Evolutionary conservation across 2,888 invertebrate species (phyloP).

Genomic region (Scaptomyza reducta): DNA sequence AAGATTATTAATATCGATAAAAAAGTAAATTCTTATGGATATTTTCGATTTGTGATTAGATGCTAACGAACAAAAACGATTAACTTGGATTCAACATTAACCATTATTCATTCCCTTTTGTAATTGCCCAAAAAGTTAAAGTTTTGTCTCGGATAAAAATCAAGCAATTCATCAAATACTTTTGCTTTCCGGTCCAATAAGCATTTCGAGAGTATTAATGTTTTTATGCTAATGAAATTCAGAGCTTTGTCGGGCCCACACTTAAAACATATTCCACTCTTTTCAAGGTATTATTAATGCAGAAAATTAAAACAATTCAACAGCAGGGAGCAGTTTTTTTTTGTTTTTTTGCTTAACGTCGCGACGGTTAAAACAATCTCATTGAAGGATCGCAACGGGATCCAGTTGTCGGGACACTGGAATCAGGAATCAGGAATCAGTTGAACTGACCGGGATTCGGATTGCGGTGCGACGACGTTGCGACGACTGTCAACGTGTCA

Average conservation of each 20-base stretch:
- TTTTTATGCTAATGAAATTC: neutral
- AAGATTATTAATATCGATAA: too few species aligned
- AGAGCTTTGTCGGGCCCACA: constrained; percentile 2
- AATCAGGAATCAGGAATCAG: constrained; percentile 19
- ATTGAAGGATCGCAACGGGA: constrained; percentile 79
- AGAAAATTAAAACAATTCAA: constrained; percentile 57
- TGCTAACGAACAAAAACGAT: too few species aligned
- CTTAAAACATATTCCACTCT: constrained; percentile 11
- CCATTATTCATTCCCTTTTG: neutral
- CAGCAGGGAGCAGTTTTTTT: constrained; percentile 48
- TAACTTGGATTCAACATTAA: too few species aligned
- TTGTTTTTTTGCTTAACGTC: constrained; percentile 20
- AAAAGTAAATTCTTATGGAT: too few species aligned
- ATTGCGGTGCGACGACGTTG: constrained; percentile 30
- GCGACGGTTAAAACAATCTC: constrained; percentile 47
- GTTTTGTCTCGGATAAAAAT: neutral
- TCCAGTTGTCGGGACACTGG: constrained; percentile 38
- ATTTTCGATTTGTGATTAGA: too few species aligned
- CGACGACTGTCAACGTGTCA: constrained; percentile 81
- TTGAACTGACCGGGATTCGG: constrained; percentile 45
- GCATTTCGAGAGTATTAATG: constrained; percentile 6
- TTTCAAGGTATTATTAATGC: constrained; percentile 19
- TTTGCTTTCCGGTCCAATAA: constrained; percentile 7
- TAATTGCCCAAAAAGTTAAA: neutral
- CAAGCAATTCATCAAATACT: neutral